phyloP scores from a whole-genome alignment of 2,888 invertebrate species.

The Drosophila kuntzei region DNA sequence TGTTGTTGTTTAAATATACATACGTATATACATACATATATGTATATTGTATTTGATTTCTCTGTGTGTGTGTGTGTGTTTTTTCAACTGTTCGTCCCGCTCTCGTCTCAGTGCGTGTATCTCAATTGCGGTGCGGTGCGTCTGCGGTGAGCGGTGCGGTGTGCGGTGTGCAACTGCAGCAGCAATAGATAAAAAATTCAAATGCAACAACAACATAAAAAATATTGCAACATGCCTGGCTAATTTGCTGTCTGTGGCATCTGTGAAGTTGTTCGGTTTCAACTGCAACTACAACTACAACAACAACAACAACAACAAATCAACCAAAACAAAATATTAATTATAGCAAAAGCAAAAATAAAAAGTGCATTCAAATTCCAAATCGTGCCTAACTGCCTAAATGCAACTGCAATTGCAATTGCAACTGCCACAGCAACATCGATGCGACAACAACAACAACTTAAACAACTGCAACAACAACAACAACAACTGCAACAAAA shows the following conservation, averaged over 20 bases:
- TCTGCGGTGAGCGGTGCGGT: constrained; percentile 1
- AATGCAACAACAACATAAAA: constrained; percentile 35
- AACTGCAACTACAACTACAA: constrained; percentile 34
- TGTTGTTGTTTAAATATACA: constrained; percentile 73
- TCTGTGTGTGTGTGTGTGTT: constrained; percentile 27
- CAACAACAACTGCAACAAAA: constrained; percentile 45
- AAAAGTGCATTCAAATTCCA: constrained; percentile 74
- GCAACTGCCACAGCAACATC: constrained; percentile 49
- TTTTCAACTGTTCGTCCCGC: constrained; percentile 44
- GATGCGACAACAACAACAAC: constrained; percentile 35
- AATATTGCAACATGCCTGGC: constrained; percentile 72
- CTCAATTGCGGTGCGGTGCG: constrained; percentile 18
- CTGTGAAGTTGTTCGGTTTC: constrained; percentile 74
- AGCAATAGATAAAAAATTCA: constrained; percentile 39
- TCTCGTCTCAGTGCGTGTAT: constrained; percentile 4
- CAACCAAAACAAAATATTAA: constrained; percentile 36
- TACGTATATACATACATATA: constrained; percentile 26
- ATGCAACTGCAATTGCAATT: constrained; percentile 58
- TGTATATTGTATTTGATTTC: constrained; percentile 42
- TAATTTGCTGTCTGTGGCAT: constrained; percentile 50
- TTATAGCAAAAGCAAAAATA: constrained; percentile 40
- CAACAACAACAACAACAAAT: constrained; percentile 21
- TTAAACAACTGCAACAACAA: constrained; percentile 20
- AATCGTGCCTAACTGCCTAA: constrained; percentile 72
- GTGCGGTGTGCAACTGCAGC: constrained; percentile 32